Evolutionary conservation across 2,797 vertebrate species (phyloP).

Genomic region (Cichlasoma orientale): DNA sequence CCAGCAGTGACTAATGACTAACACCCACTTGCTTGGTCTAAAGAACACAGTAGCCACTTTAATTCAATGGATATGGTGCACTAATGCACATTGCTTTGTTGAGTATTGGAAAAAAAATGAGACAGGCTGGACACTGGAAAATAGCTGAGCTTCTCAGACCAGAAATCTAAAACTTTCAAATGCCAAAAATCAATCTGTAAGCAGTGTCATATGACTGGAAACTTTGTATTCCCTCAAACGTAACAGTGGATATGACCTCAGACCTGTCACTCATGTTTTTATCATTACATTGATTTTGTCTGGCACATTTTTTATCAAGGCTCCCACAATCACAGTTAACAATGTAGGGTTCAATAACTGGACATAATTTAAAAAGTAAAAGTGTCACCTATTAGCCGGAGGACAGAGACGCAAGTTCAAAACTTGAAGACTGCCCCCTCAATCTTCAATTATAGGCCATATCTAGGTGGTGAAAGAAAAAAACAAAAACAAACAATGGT

Average conservation of each 20-base stretch:
- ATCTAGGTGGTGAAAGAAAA: background rate
- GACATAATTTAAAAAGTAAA: background rate
- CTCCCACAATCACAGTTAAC: background rate
- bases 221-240: background rate
- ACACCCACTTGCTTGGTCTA: constrained; percentile 66
- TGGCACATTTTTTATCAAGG: background rate
- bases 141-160: constrained; percentile 14
- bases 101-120: constrained; percentile 25
- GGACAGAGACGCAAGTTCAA: background rate
- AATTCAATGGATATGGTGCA: constrained; percentile 48
- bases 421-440: background rate
- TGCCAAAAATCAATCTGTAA: constrained; percentile 19
- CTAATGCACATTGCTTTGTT: constrained; percentile 52
- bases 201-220: background rate
- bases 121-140: constrained; percentile 15
- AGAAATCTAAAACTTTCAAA: constrained; percentile 28
- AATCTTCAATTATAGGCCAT: background rate
- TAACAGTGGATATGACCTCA: background rate
- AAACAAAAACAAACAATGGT: background rate
- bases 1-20: constrained; percentile 73
- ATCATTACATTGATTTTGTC: constrained; percentile 3
- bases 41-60: constrained; percentile 67
- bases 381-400: background rate
- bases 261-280: background rate
- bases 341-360: background rate